A percentile compares a stretch with the other conserved stretches of the same genome.
phyloP scores from a whole-genome alignment of 2,797 vertebrate species.

The Thunnus albacares region DNA sequence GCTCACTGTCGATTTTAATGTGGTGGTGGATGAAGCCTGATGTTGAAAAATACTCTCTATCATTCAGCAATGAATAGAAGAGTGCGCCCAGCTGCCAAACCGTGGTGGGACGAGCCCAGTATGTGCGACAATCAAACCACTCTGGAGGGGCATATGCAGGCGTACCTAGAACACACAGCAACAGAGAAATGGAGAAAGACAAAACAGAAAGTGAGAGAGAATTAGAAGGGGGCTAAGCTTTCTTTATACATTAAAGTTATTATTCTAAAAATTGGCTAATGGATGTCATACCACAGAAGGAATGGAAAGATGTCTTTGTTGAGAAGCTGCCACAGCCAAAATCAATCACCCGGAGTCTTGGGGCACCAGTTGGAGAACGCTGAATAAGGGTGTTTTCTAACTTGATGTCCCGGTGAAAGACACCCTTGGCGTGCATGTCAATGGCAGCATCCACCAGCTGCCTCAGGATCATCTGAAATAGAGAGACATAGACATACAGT shows the following conservation, averaged over 20 bases:
- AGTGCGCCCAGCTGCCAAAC: too few species aligned
- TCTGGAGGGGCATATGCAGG: background rate
- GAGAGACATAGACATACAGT: too few species aligned
- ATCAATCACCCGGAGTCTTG: slow-evolving; percentile 3
- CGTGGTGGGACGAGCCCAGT: too few species aligned
- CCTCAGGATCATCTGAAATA: background rate
- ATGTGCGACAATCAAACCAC: background rate
- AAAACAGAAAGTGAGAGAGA: too few species aligned
- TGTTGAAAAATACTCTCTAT: too few species aligned
- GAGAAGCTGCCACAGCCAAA: slow-evolving; percentile 5
- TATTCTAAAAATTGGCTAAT: background rate
- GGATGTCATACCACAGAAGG: background rate
- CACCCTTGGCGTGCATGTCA: background rate
- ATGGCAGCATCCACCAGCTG: slow-evolving; percentile 18
- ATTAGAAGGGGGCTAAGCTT: background rate
- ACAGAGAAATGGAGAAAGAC: too few species aligned
- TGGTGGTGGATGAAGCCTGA: too few species aligned
- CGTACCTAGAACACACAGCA: background rate
- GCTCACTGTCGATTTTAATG: too few species aligned
- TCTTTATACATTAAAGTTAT: background rate
- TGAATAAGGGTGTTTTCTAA: slow-evolving; percentile 2
- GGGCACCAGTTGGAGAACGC: background rate
- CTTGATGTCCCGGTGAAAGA: background rate
- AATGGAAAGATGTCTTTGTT: background rate
- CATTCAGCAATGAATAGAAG: too few species aligned